Base-by-base conservation (phyloP, 2,113 vertebrate genomes). In the Cebidichthys violaceus region DNA sequence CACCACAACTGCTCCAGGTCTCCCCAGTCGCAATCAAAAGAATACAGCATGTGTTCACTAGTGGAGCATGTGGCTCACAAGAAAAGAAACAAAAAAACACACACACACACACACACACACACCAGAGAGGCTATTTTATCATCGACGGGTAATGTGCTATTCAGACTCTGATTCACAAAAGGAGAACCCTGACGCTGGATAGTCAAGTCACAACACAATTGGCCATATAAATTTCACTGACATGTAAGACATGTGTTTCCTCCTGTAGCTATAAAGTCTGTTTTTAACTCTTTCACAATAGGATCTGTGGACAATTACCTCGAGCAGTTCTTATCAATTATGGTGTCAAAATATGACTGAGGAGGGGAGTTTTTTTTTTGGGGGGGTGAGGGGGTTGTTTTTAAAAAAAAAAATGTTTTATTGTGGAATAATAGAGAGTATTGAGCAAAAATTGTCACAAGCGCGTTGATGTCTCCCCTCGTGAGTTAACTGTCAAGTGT, bases 401-500 rank as follows among this genome's bases (percentile, higher is more conserved):
- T 52, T 22, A 6, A 50, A 20, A 50, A 18, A 45, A 45, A 47
- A 47, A 8, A 45, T 27, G 83, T 76, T 81, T 70, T 84, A 84
- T 86, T 84, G 85, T 85, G 78, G 69, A 87, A 91, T 90, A 89
- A 88, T 86, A 61, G 79, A 83, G 87, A 82, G 86, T 84, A 75
- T 83, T 81, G 86, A 92, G 84, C 45, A 70, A 78, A 90, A 90
- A 91, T 90, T 86, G 89, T 90, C 86, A 81, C 82, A 54, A 87
- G 77, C 80, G 75, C 50, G 77, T 75, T 86, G 86, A 89, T 70
- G 89, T 89, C 90, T 92, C 87, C 88, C 84, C 88, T 76, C 73
- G 86, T 81, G 89, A 89, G 87, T 84, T 84, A 90, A 87, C 87
- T 92, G 91, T 93, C 90, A 93, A 86, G 75, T 79, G 86, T 83